Evolutionary conservation across 2,888 invertebrate species (phyloP), one percentile per base, ranked within the genome.

Genomic region (Myopa tessellatipennis): DNA sequence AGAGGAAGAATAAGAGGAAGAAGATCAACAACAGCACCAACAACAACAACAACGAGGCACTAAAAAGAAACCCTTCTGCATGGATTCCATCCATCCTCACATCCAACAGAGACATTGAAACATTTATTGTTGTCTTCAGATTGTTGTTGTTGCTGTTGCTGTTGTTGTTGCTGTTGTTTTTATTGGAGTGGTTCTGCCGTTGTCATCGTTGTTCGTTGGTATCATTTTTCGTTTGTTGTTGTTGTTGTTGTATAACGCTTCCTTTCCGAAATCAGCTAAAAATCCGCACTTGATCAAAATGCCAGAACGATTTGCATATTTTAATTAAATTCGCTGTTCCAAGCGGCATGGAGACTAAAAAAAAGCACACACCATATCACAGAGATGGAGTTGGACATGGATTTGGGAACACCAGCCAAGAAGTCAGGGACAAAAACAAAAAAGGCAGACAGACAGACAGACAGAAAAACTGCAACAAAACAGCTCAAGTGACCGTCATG

Each of bases 281-380:
- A 78, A 76, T 79, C 77, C 79, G 79, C 86, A 88, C 88, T 88
- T 88, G 88, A 88, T 88, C 87, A 88, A 87, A 86, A 87, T 87
- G 87, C 88, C 88, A 87, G 83, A 85, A 85, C 87, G 87, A 88
- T 88, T 88, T 88, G 88, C 88, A 88, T 88, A 88, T 88, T 88
- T 88, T 88, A 88, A 88, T 88, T 88, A 88, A 88, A 88, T 87
- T 87, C 88, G 84, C 86, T 69, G 69, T 75, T 75, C 18, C 69
- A 55, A 58, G 68, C 26, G 38, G 45, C 68, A 8, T 40, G 18
- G 65, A 34, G 40, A 40, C 26, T 10, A 72, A 58, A 45, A 45
- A 10, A 16, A 34, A 34, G 72, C 26, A 18, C 69, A 52, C 12
- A 3, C 70, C 10, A 55, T 10, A 12, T 8, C 12, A 36, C 65